These are phyloP conservation scores for Volucella inflata DNA, from an alignment of 2,888 invertebrate species.

Conservation along the genomic window DNA sequence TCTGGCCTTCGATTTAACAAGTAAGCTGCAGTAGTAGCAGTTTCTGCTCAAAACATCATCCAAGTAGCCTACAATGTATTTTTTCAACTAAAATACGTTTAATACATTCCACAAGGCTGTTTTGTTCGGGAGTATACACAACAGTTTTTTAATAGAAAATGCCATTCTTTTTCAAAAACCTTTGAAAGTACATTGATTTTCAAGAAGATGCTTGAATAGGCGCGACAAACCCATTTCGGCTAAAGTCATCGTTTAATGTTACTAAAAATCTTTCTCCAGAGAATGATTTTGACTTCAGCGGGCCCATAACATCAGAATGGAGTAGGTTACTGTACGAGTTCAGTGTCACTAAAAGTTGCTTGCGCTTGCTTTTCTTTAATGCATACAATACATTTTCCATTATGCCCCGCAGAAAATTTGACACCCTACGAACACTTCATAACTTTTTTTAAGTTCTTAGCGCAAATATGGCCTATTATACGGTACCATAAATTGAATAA, in stretches of 20 bases:
- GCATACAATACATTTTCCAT: slow-evolving; percentile 73
- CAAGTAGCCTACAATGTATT: too few relatives aligned
- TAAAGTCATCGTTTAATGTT: slow-evolving; percentile 80
- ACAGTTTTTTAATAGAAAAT: too few relatives aligned
- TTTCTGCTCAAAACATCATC: slow-evolving; percentile 32
- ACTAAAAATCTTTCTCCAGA: slow-evolving; percentile 80
- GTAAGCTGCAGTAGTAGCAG: slow-evolving; percentile 3
- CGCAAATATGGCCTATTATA: too few relatives aligned
- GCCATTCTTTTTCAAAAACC: too few relatives aligned
- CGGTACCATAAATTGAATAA: too few relatives aligned
- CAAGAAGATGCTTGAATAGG: slow-evolving; percentile 71
- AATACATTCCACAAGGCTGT: too few relatives aligned
- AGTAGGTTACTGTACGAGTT: slow-evolving; percentile 75
- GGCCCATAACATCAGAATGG: slow-evolving; percentile 81
- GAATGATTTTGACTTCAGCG: slow-evolving; percentile 78
- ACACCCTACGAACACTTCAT: too few relatives aligned
- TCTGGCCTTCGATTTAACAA: not conserved
- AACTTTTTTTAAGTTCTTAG: too few relatives aligned
- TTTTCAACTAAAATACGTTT: too few relatives aligned
- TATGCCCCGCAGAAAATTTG: too few relatives aligned
- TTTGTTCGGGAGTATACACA: too few relatives aligned
- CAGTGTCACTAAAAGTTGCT: slow-evolving; percentile 66
- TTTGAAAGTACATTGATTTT: slow-evolving; percentile 68
- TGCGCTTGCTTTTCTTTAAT: slow-evolving; percentile 77
- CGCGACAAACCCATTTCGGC: slow-evolving; percentile 51